Evolutionary conservation across 2,888 invertebrate genomes (phyloP).

Genomic region (Charanyca ferruginea): DNA sequence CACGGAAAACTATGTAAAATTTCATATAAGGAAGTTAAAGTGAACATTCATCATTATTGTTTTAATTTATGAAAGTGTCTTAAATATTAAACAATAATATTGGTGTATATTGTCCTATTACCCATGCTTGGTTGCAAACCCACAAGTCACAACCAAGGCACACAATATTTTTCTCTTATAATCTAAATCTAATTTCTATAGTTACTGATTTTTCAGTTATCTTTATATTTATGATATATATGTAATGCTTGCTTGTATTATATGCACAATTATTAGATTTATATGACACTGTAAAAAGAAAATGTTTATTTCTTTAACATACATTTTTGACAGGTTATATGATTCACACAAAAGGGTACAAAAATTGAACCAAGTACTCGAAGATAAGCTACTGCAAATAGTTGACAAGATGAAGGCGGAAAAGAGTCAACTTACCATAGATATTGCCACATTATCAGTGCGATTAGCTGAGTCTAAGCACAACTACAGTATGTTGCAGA

Average conservation of each 20-base stretch:
- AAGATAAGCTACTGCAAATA: constrained; percentile 97
- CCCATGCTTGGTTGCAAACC: too few species aligned
- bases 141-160: too few species aligned
- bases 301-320: not conserved
- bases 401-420: constrained; percentile 98
- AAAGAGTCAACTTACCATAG: constrained; percentile 96
- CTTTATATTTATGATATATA: not conserved
- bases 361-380: constrained; percentile 98
- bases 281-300: not conserved
- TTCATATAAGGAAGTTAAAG: too few species aligned
- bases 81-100: too few species aligned
- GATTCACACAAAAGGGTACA: constrained; percentile 98
- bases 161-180: too few species aligned
- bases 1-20: not conserved
- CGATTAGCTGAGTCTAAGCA: constrained; percentile 96
- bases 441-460: constrained; percentile 96
- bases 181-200: not conserved
- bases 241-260: not conserved
- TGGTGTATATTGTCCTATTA: too few species aligned
- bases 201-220: not conserved
- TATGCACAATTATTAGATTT: not conserved
- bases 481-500: constrained; percentile 95
- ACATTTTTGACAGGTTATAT: constrained; percentile 92
- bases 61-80: too few species aligned
- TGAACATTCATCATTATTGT: too few species aligned